Base-by-base conservation (phyloP, 1,140 invertebrate species). In the Dermatophagoides farinae region DNA sequence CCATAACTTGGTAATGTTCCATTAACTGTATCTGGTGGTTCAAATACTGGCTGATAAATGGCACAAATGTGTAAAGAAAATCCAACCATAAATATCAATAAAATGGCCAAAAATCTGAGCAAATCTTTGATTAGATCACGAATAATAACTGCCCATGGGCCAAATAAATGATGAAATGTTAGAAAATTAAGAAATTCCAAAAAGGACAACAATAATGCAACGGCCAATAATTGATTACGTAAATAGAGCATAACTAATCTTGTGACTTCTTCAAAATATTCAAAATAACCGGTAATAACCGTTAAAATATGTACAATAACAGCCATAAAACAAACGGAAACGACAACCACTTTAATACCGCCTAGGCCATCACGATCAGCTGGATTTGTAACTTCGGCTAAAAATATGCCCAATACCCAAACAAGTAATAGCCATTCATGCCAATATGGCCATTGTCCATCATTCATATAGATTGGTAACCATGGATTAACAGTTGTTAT, bases 91-190 rank as follows among this genome's bases (percentile, higher is more conserved):
- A 98, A 99, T 71, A 98, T 95, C 16, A 86, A 82, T 67, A 98
- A 74, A 10, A 99, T 93, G 23, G 93, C 92, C 59, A 98, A 77
- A 74, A 99, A 98, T 64, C 92, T 77, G 8, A 88, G 87, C 64
- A 97, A 76, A 73, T 97, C 79, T 84, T 65, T 66, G 12, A 71
- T 66, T 18, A 69, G 65, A 66, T 76, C 77, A 20, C 77, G 66
- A 65, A 82, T 81, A 66, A 82, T 81, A 60, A 82, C 80, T 6
- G 79, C 77, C 95, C 95, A 98, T 0, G 95, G 95, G 41, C 95
- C 95, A 69, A 99, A 99, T 0, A 98, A 77, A 73, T 98, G 89
- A 75, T 98, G 95, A 71, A 99, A 97, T 9, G 92, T 96, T 22
- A 93, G 72, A 68, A 92, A 93, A 72, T 98, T 95, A 62, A 98